Conservation (phyloP, 2,113 vertebrate species). For the Lepus americanus region DNA sequence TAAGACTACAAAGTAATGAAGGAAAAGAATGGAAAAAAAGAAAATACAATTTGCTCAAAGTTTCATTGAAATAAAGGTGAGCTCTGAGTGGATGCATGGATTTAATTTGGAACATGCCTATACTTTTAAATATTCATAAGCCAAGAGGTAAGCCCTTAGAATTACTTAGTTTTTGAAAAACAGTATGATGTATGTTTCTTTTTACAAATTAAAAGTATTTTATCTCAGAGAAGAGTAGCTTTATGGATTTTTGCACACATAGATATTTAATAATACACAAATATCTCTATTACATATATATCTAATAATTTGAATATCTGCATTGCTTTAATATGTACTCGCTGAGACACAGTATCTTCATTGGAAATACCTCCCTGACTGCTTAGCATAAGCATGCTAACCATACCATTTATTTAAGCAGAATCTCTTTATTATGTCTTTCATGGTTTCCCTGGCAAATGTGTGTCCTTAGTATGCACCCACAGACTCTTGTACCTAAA, state of each 20-base stretch:
- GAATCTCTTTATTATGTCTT: not conserved
- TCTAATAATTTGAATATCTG: not conserved
- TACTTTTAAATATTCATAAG: not conserved
- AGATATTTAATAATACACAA: not conserved
- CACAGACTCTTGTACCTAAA: not conserved
- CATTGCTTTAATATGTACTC: not conserved
- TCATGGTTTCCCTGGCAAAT: not conserved
- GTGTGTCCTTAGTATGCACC: not conserved
- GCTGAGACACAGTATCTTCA: not conserved
- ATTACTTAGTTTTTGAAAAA: not conserved
- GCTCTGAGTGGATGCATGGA: not conserved
- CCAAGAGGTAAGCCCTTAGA: not conserved
- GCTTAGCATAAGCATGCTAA: not conserved
- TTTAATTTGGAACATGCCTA: not conserved
- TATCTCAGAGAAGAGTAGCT: not conserved
- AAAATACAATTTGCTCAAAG: not conserved
- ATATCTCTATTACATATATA: not conserved
- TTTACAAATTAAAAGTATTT: not conserved
- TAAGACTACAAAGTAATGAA: too few species aligned
- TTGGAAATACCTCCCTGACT: not conserved
- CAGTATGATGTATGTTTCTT: not conserved
- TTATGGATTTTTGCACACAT: not conserved
- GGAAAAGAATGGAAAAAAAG: not conserved
- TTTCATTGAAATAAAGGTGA: not conserved
- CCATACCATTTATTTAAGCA: not conserved